Evolutionary conservation across 2,113 vertebrate genomes (phyloP).

Genomic region (Albula goreensis): DNA sequence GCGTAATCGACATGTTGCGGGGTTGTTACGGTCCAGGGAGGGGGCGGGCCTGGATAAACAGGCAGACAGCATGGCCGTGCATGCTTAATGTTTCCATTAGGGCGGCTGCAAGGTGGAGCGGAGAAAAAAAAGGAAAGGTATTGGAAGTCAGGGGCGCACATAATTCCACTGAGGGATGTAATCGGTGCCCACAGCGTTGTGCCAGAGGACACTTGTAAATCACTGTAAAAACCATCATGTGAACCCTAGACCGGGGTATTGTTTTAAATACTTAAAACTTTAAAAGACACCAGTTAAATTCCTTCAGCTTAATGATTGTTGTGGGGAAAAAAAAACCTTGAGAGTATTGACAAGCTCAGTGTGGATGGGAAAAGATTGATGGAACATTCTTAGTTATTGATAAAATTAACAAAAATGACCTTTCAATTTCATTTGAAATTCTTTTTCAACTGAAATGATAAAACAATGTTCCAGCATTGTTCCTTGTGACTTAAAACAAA

Average conservation of each 20-base stretch:
- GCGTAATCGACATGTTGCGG: conserved; percentile 41
- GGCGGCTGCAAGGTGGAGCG: background rate
- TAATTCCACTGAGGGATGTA: background rate
- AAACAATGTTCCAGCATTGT: background rate
- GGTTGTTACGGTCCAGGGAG: conserved; percentile 21
- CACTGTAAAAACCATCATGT: background rate
- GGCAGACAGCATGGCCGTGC: conserved; percentile 34
- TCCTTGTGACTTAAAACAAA: background rate
- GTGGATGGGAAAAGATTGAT: too few relatives aligned
- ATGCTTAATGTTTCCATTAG: conserved; percentile 42
- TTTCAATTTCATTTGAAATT: background rate
- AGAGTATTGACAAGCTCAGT: too few relatives aligned
- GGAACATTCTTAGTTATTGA: background rate
- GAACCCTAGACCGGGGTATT: background rate
- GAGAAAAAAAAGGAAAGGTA: background rate
- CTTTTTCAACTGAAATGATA: background rate
- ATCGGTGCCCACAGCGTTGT: background rate
- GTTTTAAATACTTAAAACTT: background rate
- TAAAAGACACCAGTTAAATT: background rate
- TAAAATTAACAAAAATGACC: background rate
- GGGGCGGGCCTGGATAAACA: conserved; percentile 51
- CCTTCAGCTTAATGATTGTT: background rate
- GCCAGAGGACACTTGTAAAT: background rate
- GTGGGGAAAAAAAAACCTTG: background rate
- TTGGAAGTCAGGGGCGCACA: background rate